Base-by-base conservation (phyloP, 1,140 invertebrate genomes). In the Propsilocerus akamusi region DNA sequence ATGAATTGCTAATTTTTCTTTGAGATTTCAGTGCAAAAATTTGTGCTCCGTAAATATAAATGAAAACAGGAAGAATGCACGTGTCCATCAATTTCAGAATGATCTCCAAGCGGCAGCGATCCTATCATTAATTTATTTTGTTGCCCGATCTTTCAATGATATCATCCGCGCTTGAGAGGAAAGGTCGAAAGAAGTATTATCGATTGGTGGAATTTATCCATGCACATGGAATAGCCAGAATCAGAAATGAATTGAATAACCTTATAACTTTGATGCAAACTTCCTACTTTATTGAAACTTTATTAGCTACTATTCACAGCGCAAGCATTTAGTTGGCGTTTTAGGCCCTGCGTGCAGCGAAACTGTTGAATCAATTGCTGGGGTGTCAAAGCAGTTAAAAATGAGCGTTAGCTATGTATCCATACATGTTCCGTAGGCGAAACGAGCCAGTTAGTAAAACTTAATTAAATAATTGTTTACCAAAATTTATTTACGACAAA, bases 311-410 rank as follows among this genome's bases (percentile, higher is more conserved):
- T 78, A 83, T 6, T 61, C 72, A 3, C 65, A 71, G 17, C 66
- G 68, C 23, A 62, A 71, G 24, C 60, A 66, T 14, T 58, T 86
- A 26, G 69, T 81, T 30, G 84, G 83, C 4, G 76, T 89, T 23
- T 59, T 88, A 30, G 86, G 86, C n/a, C 86, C 86, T 4, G 84
- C 81, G 7, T 91, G 86, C 60, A 85, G 82, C 4, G 84, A 89
- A 60, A 86, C 85, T 1, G 79, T 88, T 0, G 83, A 88, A 60
- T 83, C 85, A 0, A 68, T 90, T 14, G 83, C 84, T 8, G 81
- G 80, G 0, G 73, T 90, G n/a, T 81, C 85, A 0, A 82, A 77
- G 50, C 77, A 85, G 57, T 87, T 81, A 55, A 76, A 77, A 51
- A 82, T 80, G 23, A 69, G 86, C 26, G 75, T 50, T 89, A 87